Evolutionary conservation across 2,113 vertebrate genomes (phyloP), one percentile per base, ranked within the genome.

Genomic region (Lepidothrix coronata): DNA sequence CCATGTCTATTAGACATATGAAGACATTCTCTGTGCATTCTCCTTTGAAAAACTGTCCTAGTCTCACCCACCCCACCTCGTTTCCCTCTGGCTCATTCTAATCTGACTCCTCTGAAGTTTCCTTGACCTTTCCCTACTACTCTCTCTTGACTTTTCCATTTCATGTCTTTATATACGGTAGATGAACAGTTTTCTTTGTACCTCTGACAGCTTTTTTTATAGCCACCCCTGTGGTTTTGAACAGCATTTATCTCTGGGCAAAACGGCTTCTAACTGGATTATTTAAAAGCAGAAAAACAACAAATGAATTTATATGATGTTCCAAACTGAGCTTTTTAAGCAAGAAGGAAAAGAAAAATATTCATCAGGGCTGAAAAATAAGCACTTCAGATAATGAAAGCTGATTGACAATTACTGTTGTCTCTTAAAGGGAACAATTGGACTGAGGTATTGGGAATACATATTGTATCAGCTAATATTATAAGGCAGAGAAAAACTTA

Each of bases 281-380:
- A 78, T 90, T 95, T 91, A 89, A 91, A 95, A 96, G 41, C 14
- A 83, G 20, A 72, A 89, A 82, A 93, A 57, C 86, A 91, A 76
- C 39, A 85, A 85, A 19, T 4, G 28, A 70, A 89, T 88, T 70
- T 58, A 39, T 76, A 48, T 48, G 27, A 39, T 88, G 27, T 37
- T 93, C 25, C 46, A 77, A 82, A 83, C 11, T 0, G 8, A 93
- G n/a, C 3, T 89, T 89, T 92, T 87, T 48, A 77, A 75, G 43
- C 28, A 65, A 85, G 37, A 76, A 67, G 39, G 20, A 79, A 62
- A 92, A 72, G 20, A 18, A 41, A 93, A 93, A 88, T 82, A 72
- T 90, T 85, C 93, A 73, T n/a, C 41, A 77, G 21, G 15, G 16
- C 15, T 92, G 52, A 67, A 89, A 70, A 31, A 12, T 71, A 86